phyloP scores from a whole-genome alignment of 2,113 vertebrate species.

The Microcebus jonahi region DNA sequence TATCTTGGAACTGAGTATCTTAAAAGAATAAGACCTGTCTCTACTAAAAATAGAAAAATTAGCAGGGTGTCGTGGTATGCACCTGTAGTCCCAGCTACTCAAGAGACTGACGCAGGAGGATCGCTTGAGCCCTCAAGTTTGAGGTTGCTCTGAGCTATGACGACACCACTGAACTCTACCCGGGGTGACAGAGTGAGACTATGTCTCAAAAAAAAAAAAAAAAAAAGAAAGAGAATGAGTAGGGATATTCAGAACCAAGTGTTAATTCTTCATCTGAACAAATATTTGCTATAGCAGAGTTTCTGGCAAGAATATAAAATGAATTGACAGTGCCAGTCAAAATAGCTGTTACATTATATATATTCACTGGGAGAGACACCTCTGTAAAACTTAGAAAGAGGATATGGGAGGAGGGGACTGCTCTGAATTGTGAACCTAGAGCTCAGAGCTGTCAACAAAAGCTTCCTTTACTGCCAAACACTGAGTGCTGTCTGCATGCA shows the following conservation, averaged over 20 bases:
- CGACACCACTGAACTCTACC: too few relatives aligned
- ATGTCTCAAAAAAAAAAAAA: too few relatives aligned
- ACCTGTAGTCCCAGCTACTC: too few relatives aligned
- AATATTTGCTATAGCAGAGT: neutral
- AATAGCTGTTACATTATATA: neutral
- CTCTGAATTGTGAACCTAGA: neutral
- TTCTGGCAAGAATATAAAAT: neutral
- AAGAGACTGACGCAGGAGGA: too few relatives aligned
- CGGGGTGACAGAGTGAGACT: too few relatives aligned
- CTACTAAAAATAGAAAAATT: too few relatives aligned
- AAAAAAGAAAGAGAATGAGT: neutral
- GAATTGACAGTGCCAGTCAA: neutral
- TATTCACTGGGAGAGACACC: neutral
- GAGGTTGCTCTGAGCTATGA: too few relatives aligned
- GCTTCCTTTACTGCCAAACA: neutral
- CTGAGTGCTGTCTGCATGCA: neutral
- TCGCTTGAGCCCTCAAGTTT: too few relatives aligned
- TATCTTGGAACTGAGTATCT: neutral
- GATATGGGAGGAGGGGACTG: neutral
- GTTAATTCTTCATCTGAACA: neutral
- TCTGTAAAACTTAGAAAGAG: neutral
- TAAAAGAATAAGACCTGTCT: neutral
- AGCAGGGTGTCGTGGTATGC: too few relatives aligned
- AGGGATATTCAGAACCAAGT: neutral
- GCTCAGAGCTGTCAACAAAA: neutral